A percentile compares a stretch with the other conserved stretches of the same genome.
These are phyloP conservation scores for Conus canariensis DNA, from an alignment of 2,888 invertebrate genomes.

Conservation along the genomic window DNA sequence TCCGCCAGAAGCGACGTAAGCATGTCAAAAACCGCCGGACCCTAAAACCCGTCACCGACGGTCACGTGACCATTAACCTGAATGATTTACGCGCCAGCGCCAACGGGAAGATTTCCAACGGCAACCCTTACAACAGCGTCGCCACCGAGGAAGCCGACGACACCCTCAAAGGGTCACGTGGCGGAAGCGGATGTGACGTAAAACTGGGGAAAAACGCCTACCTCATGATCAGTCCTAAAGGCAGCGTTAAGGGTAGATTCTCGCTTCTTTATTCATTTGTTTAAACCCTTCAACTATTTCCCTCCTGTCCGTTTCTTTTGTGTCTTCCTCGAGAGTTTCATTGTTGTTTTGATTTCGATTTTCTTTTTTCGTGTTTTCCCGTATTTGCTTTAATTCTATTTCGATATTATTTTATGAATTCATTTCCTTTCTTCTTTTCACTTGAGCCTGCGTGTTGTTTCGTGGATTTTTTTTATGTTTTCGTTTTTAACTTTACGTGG, in stretches of 20 bases:
- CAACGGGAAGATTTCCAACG: slow-evolving; percentile 76
- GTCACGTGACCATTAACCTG: slow-evolving; percentile 84
- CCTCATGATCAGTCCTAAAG: slow-evolving; percentile 64
- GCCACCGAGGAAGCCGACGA: slow-evolving; percentile 75
- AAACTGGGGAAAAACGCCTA: slow-evolving; percentile 59
- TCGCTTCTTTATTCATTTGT: not conserved
- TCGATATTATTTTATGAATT: too few relatives aligned
- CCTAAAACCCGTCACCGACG: slow-evolving; percentile 67
- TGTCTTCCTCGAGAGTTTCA: not conserved
- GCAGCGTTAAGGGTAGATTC: slow-evolving; percentile 70
- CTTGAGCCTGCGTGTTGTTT: too few relatives aligned
- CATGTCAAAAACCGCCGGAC: slow-evolving; percentile 69
- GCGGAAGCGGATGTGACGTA: slow-evolving; percentile 38
- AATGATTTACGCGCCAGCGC: slow-evolving; percentile 80
- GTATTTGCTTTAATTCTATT: too few relatives aligned
- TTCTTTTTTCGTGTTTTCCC: not conserved
- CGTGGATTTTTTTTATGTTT: too few relatives aligned
- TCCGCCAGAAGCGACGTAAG: slow-evolving; percentile 70
- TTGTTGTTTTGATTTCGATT: not conserved
- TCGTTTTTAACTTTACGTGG: too few relatives aligned
- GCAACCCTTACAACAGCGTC: slow-evolving; percentile 79
- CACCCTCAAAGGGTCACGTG: not conserved
- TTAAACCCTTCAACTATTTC: too few relatives aligned
- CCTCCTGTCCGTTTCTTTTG: too few relatives aligned
- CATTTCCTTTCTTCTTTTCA: too few relatives aligned